These are phyloP conservation scores for Lasius platythorax DNA, from an alignment of 2,888 invertebrate species.

Conservation along the genomic window DNA sequence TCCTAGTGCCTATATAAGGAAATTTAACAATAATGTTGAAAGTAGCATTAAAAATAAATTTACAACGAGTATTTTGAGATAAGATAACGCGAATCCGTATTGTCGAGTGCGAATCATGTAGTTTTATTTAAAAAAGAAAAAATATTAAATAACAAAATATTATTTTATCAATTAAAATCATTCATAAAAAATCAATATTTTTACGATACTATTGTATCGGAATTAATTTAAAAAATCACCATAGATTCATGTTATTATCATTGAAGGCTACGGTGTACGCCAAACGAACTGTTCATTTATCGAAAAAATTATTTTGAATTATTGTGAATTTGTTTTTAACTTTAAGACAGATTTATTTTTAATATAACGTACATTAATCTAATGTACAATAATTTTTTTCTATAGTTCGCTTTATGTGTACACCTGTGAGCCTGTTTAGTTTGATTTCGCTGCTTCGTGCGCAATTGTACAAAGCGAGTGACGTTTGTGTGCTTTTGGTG, in stretches of 20 bases:
- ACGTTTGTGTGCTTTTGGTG: slow-evolving; percentile 57
- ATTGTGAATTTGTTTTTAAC: neutral
- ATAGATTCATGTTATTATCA: slow-evolving; percentile 31
- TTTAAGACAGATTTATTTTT: slow-evolving; percentile 16
- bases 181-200: neutral
- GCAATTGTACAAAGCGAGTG: slow-evolving; percentile 37
- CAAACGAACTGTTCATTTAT: slow-evolving; percentile 9
- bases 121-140: neutral
- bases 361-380: neutral
- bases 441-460: slow-evolving; percentile 52
- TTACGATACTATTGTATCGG: neutral
- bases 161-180: neutral
- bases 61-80: slow-evolving; percentile 29
- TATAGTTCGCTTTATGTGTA: slow-evolving; percentile 21
- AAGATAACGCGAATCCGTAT: neutral
- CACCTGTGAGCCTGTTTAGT: slow-evolving; percentile 21
- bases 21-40: slow-evolving; percentile 15
- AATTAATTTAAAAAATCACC: slow-evolving; percentile 11
- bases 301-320: neutral
- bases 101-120: neutral
- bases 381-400: neutral
- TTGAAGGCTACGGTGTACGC: slow-evolving; percentile 5
- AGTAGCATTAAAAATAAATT: slow-evolving; percentile 14
- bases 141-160: neutral
- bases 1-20: slow-evolving; percentile 35